Percentiles rank a stretch among this genome's conserved stretches.
These are phyloP conservation scores for Colletes gigas DNA, from an alignment of 1,140 invertebrate genomes.

Conservation along the genomic window DNA sequence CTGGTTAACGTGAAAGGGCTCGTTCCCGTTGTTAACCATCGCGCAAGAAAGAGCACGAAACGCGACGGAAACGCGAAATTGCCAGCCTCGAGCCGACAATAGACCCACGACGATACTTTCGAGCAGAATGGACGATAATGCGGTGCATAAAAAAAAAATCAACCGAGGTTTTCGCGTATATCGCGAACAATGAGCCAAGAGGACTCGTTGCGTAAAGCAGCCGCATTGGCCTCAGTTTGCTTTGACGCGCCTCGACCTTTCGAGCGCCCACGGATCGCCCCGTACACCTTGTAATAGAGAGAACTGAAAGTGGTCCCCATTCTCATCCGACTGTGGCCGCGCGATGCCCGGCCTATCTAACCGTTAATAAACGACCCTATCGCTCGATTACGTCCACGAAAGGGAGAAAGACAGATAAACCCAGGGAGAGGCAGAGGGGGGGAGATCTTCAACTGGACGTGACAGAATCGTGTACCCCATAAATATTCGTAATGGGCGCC, in stretches of 20 bases:
- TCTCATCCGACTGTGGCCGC: conserved; percentile 12
- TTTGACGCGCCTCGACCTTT: conserved; percentile 22
- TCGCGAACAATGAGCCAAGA: background rate
- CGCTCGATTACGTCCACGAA: conserved; percentile 31
- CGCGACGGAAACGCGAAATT: conserved; percentile 21
- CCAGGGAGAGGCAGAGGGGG: background rate
- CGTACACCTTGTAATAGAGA: conserved; percentile 21
- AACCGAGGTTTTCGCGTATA: background rate
- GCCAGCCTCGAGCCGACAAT: conserved; percentile 20
- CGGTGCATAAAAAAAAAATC: conserved; percentile 7
- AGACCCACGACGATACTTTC: background rate
- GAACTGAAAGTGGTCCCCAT: conserved; percentile 26
- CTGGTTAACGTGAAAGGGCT: background rate
- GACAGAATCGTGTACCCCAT: conserved; percentile 37
- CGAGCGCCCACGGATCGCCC: background rate
- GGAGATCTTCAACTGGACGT: conserved; percentile 10
- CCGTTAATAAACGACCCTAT: conserved; percentile 44
- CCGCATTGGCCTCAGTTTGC: background rate
- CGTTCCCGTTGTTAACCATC: conserved; percentile 10
- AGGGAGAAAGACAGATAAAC: background rate
- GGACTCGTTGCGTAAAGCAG: conserved; percentile 15
- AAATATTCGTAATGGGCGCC: conserved; percentile 45
- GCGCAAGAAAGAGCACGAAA: background rate
- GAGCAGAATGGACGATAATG: background rate
- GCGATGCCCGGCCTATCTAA: conserved; percentile 31